These are phyloP conservation scores for Argopecten irradians DNA, from an alignment of 1,140 invertebrate species.

Conservation along the genomic window DNA sequence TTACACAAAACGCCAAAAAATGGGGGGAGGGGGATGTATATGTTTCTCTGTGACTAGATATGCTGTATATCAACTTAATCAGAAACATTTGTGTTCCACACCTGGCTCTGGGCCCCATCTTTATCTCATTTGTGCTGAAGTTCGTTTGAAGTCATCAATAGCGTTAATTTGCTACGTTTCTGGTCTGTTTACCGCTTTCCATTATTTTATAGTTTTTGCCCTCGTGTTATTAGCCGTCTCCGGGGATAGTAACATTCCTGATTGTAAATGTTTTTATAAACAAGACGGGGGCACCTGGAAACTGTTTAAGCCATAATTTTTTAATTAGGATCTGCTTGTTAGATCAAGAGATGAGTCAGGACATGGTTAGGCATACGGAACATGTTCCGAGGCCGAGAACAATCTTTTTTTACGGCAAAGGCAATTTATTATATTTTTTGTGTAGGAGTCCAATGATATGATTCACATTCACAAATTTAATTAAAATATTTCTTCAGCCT, in stretches of 20 bases:
- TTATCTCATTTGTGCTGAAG: not conserved
- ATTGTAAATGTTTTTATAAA: not conserved
- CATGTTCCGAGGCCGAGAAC: not conserved
- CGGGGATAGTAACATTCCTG: not conserved
- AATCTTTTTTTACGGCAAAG: not conserved
- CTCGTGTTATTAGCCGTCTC: not conserved
- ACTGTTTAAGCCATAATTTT: not conserved
- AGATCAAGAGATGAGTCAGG: not conserved
- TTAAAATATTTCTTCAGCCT: not conserved
- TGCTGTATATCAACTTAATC: not conserved
- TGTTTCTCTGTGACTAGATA: not conserved
- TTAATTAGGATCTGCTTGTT: not conserved
- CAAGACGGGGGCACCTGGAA: not conserved
- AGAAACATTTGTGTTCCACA: not conserved
- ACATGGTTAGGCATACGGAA: not conserved
- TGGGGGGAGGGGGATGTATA: not conserved
- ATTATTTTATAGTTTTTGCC: not conserved
- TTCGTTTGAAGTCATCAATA: not conserved
- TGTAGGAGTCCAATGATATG: not conserved
- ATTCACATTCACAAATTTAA: not conserved
- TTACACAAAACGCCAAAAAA: not conserved
- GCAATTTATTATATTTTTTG: not conserved
- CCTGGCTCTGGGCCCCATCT: not conserved
- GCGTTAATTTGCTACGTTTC: conserved; percentile 9
- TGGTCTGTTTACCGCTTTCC: not conserved